phyloP scores from a whole-genome alignment of 2,797 vertebrate genomes.

The Moxostoma hubbsi region DNA sequence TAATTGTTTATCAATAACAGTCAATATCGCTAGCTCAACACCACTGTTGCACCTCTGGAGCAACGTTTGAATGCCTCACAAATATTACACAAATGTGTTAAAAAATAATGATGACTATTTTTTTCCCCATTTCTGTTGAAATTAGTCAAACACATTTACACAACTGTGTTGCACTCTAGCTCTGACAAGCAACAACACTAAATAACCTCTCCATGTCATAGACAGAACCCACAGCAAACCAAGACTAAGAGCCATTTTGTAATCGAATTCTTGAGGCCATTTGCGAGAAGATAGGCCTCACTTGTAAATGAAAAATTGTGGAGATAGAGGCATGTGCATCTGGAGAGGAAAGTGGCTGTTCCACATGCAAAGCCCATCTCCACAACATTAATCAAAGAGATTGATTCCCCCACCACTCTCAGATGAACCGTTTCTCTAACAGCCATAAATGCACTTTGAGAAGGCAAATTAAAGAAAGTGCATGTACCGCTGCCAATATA shows the following conservation, averaged over 20 bases:
- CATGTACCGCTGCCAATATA: conserved; percentile 30
- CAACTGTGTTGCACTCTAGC: neutral
- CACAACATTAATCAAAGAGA: conserved; percentile 65
- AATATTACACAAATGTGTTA: neutral
- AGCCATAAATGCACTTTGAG: conserved; percentile 24
- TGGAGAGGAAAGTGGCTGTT: conserved; percentile 24
- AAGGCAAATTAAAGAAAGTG: conserved; percentile 62
- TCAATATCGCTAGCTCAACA: neutral
- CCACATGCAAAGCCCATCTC: conserved; percentile 6
- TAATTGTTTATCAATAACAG: neutral
- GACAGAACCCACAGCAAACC: conserved; percentile 58
- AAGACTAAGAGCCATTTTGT: conserved; percentile 58
- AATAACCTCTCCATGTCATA: conserved; percentile 16
- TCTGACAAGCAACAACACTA: conserved; percentile 4
- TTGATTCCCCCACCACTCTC: conserved; percentile 56
- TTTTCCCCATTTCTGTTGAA: neutral
- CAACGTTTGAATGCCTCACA: neutral
- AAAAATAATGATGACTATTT: neutral
- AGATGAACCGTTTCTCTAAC: conserved; percentile 47
- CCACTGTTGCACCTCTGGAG: neutral
- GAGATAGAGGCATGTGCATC: conserved; percentile 15
- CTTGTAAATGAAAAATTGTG: conserved; percentile 29
- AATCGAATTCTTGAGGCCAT: conserved; percentile 58
- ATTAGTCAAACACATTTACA: neutral
- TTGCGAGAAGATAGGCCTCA: conserved; percentile 40